Evolutionary conservation across 2,888 invertebrate species (phyloP), one percentile per base, ranked within the genome.

Genomic region (Meiosimyza decipiens): DNA sequence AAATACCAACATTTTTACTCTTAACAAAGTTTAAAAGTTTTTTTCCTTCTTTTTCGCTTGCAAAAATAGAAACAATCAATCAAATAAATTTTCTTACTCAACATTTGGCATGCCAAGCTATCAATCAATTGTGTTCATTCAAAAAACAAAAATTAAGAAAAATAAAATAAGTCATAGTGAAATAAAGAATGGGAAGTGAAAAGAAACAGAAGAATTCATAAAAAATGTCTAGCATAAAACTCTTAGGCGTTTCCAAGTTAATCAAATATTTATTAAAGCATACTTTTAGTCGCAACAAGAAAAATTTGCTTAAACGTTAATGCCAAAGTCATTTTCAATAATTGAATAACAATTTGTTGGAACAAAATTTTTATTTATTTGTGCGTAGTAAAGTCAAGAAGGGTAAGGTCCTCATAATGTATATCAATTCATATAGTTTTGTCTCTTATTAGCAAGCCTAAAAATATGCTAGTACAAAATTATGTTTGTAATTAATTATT

Each of bases 251-350:
- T 40, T 13, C 11, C 40, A 40, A n/a, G 40, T 40, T 62, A 47
- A 62, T 62, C 33, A 62, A 62, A 62, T 62, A 62, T 62, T 40
- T 15, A 62, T n/a, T 15, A 40, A 40, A 40, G 47, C n/a, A 62
- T 62, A 62, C 12, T 62, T 62, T 62, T 16, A 40, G 62, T 4
- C 15, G 62, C 62, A 13, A 47, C 55, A 22, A 13, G 6, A 55
- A 16, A 55, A 55, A 16, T 18, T 55, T 55, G 22, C 22, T 40
- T 40, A 40, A 16, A 18, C 16, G 28, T 55, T 55, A 22, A 55
- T 55, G 40, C 9, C 40, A 40, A 40, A 40, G 40, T 40, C 40
- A 7, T 40, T 40, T 40, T 6, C 40, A 40, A 9, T 40, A 40
- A 40, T 40, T 40, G 40, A 40, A 40, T 40, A 40, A 40, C 6